These are phyloP conservation scores for Pasiphila rectangulata DNA, from an alignment of 2,888 invertebrate genomes.

Conservation along the genomic window DNA sequence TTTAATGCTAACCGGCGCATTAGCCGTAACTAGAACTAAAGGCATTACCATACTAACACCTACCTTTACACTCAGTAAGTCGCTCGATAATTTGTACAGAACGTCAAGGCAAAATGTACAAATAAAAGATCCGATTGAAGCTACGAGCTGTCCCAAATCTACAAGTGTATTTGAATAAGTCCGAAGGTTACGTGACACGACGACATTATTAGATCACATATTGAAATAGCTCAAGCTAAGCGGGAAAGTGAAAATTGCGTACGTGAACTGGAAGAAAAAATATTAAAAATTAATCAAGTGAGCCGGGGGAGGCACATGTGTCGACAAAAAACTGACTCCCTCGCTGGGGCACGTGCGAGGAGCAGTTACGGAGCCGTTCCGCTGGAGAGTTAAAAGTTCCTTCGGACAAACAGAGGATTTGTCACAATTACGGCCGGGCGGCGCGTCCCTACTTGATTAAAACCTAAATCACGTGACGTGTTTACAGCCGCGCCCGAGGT, in stretches of 20 bases:
- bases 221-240: slow-evolving; percentile 54
- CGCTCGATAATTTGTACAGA: background rate
- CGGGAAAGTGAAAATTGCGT: slow-evolving; percentile 79
- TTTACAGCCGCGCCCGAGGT: slow-evolving; percentile 79
- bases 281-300: slow-evolving; percentile 80
- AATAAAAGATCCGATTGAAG: background rate
- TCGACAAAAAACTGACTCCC: slow-evolving; percentile 78
- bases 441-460: slow-evolving; percentile 80
- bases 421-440: slow-evolving; percentile 79
- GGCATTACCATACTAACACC: slow-evolving; percentile 23
- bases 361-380: slow-evolving; percentile 71
- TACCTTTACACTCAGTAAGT: slow-evolving; percentile 1
- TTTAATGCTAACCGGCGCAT: slow-evolving; percentile 62
- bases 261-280: slow-evolving; percentile 80
- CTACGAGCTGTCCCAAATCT: slow-evolving; percentile 12
- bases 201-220: slow-evolving; percentile 26
- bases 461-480: slow-evolving; percentile 82
- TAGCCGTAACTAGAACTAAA: slow-evolving; percentile 60
- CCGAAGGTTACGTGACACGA: slow-evolving; percentile 25
- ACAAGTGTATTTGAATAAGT: slow-evolving; percentile 22
- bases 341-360: slow-evolving; percentile 72
- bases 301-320: slow-evolving; percentile 71
- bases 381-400: slow-evolving; percentile 77
- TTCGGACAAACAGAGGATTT: slow-evolving; percentile 81
- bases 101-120: background rate